Evolutionary conservation across 1,140 invertebrate species (phyloP).

Genomic region (Drosophila leontia): DNA sequence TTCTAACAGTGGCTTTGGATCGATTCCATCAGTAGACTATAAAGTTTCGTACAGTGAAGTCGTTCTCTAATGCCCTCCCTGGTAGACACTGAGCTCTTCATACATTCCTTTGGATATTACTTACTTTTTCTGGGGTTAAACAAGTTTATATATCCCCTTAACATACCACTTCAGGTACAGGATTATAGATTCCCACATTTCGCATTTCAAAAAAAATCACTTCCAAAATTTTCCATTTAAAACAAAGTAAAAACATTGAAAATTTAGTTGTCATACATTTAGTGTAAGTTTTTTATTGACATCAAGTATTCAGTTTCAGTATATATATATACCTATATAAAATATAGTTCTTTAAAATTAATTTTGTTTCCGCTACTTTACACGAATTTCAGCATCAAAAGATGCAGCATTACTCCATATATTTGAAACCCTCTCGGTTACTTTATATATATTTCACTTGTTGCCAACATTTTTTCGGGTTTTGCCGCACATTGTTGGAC

Average conservation of each 20-base stretch:
- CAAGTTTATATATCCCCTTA: too few species aligned
- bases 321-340: conserved; percentile 68
- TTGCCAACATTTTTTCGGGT: conserved; percentile 32
- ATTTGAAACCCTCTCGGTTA: conserved; percentile 28
- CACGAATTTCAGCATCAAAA: conserved; percentile 55
- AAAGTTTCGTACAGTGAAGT: too few species aligned
- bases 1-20: too few species aligned
- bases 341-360: conserved; percentile 81
- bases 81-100: too few species aligned
- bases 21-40: too few species aligned
- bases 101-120: too few species aligned
- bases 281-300: conserved; percentile 80
- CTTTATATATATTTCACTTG: conserved; percentile 28
- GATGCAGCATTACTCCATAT: conserved; percentile 38
- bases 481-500: conserved; percentile 39
- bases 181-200: background rate
- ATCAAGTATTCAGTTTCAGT: conserved; percentile 79
- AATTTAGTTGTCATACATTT: conserved; percentile 56
- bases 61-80: too few species aligned
- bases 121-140: too few species aligned
- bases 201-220: background rate
- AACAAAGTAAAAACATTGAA: background rate
- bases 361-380: conserved; percentile 69
- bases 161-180: too few species aligned
- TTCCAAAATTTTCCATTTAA: background rate